phyloP scores from a whole-genome alignment of 2,113 vertebrate genomes.

The Platycercus adscitus region DNA sequence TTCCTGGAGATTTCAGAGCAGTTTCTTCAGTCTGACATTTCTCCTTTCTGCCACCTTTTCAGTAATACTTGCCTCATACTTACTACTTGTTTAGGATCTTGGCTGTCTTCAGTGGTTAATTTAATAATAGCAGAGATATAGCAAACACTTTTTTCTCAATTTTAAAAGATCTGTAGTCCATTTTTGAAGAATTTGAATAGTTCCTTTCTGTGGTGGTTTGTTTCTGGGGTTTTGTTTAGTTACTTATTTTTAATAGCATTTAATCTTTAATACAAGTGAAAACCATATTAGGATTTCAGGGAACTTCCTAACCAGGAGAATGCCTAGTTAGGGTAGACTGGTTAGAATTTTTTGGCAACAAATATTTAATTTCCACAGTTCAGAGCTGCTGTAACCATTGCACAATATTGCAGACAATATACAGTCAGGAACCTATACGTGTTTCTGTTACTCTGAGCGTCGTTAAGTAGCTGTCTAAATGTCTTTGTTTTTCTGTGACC shows the following conservation, averaged over 20 bases:
- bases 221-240: neutral
- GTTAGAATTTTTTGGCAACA: neutral
- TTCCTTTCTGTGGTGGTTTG: neutral
- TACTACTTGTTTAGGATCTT: neutral
- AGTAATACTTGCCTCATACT: neutral
- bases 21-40: neutral
- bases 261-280: neutral
- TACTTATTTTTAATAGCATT: neutral
- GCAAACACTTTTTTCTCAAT: neutral
- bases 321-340: neutral
- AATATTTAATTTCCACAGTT: neutral
- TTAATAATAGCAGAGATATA: neutral
- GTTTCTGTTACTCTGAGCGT: neutral
- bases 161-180: neutral
- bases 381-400: neutral
- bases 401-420: neutral
- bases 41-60: neutral
- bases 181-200: neutral
- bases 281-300: neutral
- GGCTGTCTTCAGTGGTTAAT: neutral
- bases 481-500: neutral
- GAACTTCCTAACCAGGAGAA: neutral
- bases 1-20: neutral
- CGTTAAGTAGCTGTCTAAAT: neutral
- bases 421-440: neutral